Base-by-base conservation (phyloP, 2,113 vertebrate species). In the Oreamnos americanus region DNA sequence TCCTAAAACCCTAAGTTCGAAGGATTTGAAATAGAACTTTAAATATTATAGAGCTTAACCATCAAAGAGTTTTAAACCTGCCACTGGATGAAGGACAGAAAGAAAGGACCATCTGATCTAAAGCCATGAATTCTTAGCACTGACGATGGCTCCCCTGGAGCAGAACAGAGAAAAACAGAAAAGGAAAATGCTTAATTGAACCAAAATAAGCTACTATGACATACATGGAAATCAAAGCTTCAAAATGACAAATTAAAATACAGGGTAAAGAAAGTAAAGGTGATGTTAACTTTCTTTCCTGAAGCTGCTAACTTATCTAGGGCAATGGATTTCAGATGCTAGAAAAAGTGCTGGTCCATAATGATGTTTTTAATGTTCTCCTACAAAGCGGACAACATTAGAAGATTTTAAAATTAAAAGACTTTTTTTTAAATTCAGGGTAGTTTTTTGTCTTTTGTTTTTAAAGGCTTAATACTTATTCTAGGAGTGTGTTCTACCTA, bases 1-100 rank as follows among this genome's bases (percentile, higher is more conserved):
- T 82, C 82, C 36, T 98, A 95, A 97, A 98, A 91, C 86, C 86
- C 58, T 49, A 97, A 88, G 0, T 88, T 94, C 91, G 87, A 98
- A 98, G 93, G 93, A 96, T 97, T 74, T 98, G 89, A 84, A 93
- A 95, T 49, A 95, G 53, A 62, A 95, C 21, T 76, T 12, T 94
- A 90, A 97, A 97, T 55, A 95, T 94, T 91, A 87, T 15, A 97
- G 87, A 97, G 94, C 64, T 26, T 57, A 97, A 93, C 97, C 7
- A 79, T 93, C 97, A 96, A 98, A 96, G 96, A 57, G 51, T 96
- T 98, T 97, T 96, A 97, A 98, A 97, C 89, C 88, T 89, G 90
- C 67, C 47, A 4, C 0, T 82, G 58, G 86, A 96, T 95, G 79
- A 95, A 97, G 95, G 85, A 87, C 71, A 92, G 91, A 98, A 98